These are phyloP conservation scores for Caenorhabditis briggsae DNA, from an alignment of 1,140 invertebrate species.

Conservation along the genomic window DNA sequence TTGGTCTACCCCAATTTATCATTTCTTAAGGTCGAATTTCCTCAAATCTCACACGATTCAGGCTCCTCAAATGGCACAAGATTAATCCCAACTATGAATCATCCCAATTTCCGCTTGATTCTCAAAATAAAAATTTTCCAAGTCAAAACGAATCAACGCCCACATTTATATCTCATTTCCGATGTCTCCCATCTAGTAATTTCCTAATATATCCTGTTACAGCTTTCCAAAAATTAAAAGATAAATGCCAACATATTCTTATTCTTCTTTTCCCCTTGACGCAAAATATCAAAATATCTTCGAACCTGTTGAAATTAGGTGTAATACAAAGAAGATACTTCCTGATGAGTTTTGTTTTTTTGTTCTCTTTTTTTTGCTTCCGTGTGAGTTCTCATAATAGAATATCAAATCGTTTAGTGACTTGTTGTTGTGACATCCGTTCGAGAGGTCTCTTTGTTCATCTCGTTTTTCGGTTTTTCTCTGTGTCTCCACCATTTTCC, in stretches of 20 bases:
- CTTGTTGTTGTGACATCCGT: slow-evolving; percentile 25
- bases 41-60: too few species aligned
- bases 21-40: too few species aligned
- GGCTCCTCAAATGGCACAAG: too few species aligned
- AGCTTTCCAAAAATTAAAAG: neutral
- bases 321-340: slow-evolving; percentile 4
- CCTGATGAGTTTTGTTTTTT: slow-evolving; percentile 24
- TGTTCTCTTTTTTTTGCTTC: neutral
- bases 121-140: too few species aligned
- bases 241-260: too few species aligned
- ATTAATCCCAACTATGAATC: too few species aligned
- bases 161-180: neutral
- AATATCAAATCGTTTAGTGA: slow-evolving; percentile 40
- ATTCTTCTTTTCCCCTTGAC: neutral
- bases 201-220: neutral
- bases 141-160: neutral
- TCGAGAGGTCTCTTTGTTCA: neutral
- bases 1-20: too few species aligned
- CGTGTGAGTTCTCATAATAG: slow-evolving; percentile 29
- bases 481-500: neutral
- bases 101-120: too few species aligned
- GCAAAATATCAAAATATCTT: neutral
- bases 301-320: neutral
- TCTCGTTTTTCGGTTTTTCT: neutral
- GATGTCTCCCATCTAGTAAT: neutral